Evolutionary conservation across 2,113 vertebrate species (phyloP).

Genomic region (Rhombomys opimus): DNA sequence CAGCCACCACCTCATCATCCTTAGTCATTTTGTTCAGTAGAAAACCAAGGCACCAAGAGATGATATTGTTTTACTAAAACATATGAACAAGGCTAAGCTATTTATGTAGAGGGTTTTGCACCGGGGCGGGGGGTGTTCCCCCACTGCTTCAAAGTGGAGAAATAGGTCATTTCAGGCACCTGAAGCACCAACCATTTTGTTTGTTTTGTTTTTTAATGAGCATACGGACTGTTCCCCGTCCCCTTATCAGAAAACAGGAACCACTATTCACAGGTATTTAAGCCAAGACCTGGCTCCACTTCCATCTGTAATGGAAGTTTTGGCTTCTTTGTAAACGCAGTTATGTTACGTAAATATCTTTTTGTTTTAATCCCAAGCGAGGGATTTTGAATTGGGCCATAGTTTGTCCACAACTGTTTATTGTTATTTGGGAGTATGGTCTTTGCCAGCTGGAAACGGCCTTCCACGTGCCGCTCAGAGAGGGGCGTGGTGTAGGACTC

Average conservation of each 20-base stretch:
- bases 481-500: no score
- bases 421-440: no score
- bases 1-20: not conserved
- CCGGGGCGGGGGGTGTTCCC: no score
- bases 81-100: not conserved
- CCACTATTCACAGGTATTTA: not conserved
- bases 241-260: not conserved
- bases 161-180: not conserved
- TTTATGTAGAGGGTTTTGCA: not conserved
- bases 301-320: no score
- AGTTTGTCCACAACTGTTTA: no score
- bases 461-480: no score
- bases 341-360: no score
- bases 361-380: no score
- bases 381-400: no score
- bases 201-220: not conserved
- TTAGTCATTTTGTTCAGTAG: not conserved
- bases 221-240: not conserved
- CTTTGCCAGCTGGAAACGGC: no score
- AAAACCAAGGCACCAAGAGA: not conserved
- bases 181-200: not conserved
- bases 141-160: not conserved
- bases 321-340: no score
- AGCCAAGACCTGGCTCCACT: not conserved
- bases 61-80: not conserved